Evolutionary conservation across 1,140 invertebrate species (phyloP), one percentile per base, ranked within the genome.

Genomic region (Ceratosolen fusciceps): DNA sequence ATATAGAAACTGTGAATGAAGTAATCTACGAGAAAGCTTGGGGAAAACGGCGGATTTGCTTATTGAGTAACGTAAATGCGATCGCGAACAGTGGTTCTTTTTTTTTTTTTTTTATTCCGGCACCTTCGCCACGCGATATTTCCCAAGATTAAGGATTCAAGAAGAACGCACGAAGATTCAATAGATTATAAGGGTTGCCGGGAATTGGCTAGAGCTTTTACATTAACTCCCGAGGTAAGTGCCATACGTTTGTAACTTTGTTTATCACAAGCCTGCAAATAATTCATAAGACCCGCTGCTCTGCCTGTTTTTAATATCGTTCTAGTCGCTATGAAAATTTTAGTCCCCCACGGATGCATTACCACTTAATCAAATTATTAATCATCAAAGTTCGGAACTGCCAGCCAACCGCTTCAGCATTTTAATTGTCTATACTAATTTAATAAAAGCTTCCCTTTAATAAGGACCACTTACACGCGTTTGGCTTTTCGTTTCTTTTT

Each of bases 61-160:
- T n/a, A n/a, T n/a, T n/a, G n/a, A n/a, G n/a, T n/a, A 62, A 34
- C 24, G 19, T 34, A 65, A 1, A 34, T 12, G 67, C 39, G 14
- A 70, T 70, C 67, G 39, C 47, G 67, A 70, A 47, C 43, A 70
- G 67, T 70, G 67, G 10, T 52, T 52, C 3, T 26, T 2, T n/a
- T n/a, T n/a, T n/a, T n/a, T n/a, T n/a, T n/a, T n/a, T n/a, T n/a
- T n/a, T n/a, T n/a, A n/a, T n/a, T n/a, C 43, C 24, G 37, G 9
- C 29, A 70, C 37, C 26, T 26, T 70, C 31, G 24, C 14, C 37
- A 47, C 34, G 34, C 60, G 26, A 9, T 37, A 65, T 37, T 8
- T 65, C 31, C 37, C 37, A 47, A 68, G 67, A 68, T 26, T 47
- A 39, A 14, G 39, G 24, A 9, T 21, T 52, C 0, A 8, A 52